Conservation (phyloP, 2,797 vertebrate genomes). For the Poecilia picta region DNA sequence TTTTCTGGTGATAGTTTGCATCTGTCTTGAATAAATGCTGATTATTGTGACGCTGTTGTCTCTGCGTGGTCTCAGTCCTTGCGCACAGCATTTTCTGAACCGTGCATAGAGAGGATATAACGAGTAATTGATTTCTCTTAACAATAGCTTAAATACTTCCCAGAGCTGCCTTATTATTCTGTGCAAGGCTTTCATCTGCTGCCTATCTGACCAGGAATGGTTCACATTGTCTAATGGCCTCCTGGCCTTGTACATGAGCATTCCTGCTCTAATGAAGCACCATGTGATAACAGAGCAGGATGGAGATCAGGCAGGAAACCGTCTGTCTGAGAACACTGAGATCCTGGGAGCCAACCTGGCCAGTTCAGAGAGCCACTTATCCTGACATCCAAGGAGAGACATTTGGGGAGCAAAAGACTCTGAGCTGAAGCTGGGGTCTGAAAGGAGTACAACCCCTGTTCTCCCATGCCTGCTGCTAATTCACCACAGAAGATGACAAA, state of each 20-base stretch:
- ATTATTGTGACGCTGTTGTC: too few species aligned
- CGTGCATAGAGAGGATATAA: too few species aligned
- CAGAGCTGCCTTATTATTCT: constrained; percentile 44
- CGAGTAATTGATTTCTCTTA: too few species aligned
- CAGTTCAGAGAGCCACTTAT: constrained; percentile 15
- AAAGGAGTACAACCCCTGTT: not conserved
- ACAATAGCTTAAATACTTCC: constrained; percentile 38
- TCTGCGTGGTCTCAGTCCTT: too few species aligned
- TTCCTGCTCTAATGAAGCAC: not conserved
- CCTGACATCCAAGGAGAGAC: constrained; percentile 1
- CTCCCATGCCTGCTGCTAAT: not conserved
- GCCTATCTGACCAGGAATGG: constrained; percentile 61
- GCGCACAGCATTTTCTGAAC: too few species aligned
- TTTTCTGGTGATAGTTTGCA: too few species aligned
- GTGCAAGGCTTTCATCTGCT: constrained; percentile 63
- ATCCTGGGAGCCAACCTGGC: not conserved
- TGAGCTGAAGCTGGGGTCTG: constrained; percentile 25
- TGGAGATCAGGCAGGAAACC: not conserved
- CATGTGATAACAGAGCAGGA: not conserved
- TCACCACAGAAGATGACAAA: not conserved
- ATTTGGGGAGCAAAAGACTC: constrained; percentile 21
- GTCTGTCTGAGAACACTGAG: not conserved
- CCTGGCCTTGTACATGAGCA: not conserved
- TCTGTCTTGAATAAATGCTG: too few species aligned
- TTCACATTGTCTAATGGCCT: not conserved